Evolutionary conservation across 2,888 invertebrate species (phyloP).

Genomic region (Pelosia muscerda): DNA sequence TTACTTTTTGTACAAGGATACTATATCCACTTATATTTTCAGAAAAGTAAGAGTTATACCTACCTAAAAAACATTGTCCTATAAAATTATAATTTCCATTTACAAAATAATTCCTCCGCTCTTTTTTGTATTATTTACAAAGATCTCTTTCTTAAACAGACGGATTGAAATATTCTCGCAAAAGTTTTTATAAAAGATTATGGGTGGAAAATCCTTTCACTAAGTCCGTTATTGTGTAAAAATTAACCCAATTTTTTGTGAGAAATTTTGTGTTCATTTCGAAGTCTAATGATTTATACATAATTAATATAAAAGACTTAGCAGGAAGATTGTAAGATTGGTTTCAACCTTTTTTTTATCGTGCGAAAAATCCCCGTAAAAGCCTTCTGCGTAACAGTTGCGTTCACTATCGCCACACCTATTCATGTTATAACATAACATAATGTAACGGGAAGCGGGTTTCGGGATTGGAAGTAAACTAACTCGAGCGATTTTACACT

Average conservation of each 20-base stretch:
- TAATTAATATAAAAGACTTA: too few relatives aligned
- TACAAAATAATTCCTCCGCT: not conserved
- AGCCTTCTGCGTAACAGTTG: too few relatives aligned
- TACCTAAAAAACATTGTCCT: not conserved
- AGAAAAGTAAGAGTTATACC: not conserved
- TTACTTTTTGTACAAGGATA: too few relatives aligned
- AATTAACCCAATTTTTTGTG: not conserved
- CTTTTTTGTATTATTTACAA: not conserved
- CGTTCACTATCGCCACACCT: too few relatives aligned
- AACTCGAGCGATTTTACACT: too few relatives aligned
- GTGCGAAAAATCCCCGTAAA: too few relatives aligned
- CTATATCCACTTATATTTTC: too few relatives aligned
- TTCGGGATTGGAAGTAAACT: too few relatives aligned
- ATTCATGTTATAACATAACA: too few relatives aligned
- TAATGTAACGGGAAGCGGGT: too few relatives aligned
- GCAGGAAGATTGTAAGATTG: too few relatives aligned
- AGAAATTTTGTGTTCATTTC: not conserved
- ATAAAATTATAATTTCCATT: not conserved
- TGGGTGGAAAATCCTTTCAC: not conserved
- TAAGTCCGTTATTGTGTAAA: not conserved
- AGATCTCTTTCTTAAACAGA: not conserved
- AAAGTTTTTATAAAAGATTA: slow-evolving; percentile 6
- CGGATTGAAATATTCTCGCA: not conserved
- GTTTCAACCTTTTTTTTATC: too few relatives aligned
- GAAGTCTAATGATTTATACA: not conserved